Percentiles rank a stretch among this genome's conserved stretches.
Conservation (phyloP, 1,140 invertebrate genomes). For the Drosophila busckii region DNA sequence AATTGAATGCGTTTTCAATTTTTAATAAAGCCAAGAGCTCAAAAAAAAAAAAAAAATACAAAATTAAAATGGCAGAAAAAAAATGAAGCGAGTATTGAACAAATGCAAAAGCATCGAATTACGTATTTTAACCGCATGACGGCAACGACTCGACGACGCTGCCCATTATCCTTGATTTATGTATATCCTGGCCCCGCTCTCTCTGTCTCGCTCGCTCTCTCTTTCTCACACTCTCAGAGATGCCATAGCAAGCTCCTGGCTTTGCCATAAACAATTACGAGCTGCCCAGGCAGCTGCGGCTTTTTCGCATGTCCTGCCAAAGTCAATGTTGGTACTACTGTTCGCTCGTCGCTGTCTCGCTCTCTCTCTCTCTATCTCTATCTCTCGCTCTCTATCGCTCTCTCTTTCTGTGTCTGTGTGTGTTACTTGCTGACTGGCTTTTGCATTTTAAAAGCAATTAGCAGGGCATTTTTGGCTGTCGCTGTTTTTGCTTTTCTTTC, state of each 20-base stretch:
- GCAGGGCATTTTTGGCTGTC: slow-evolving; percentile 65
- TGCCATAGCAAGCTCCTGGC: too few relatives aligned
- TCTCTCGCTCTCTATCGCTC: slow-evolving; percentile 3
- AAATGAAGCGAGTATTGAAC: slow-evolving; percentile 13
- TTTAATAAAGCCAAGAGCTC: slow-evolving; percentile 61
- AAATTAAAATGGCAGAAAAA: slow-evolving; percentile 15
- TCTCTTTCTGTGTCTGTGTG: too few relatives aligned
- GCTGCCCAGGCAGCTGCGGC: slow-evolving; percentile 59
- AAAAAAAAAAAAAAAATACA: slow-evolving; percentile 31
- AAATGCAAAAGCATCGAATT: slow-evolving; percentile 73
- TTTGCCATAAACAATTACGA: slow-evolving; percentile 71
- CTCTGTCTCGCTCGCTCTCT: slow-evolving; percentile 8
- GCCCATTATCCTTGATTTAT: slow-evolving; percentile 75
- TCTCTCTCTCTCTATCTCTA: slow-evolving; percentile 4
- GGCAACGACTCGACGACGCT: slow-evolving; percentile 59
- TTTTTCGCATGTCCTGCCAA: slow-evolving; percentile 62
- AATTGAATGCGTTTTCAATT: slow-evolving; percentile 77
- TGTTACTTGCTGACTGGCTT: slow-evolving; percentile 49
- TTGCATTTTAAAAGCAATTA: slow-evolving; percentile 77
- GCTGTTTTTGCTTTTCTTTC: slow-evolving; percentile 58
- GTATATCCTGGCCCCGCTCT: slow-evolving; percentile 51
- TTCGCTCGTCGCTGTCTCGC: neutral
- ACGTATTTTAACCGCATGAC: slow-evolving; percentile 63
- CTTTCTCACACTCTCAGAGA: slow-evolving; percentile 19
- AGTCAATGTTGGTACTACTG: slow-evolving; percentile 66